Base-by-base conservation (phyloP, 2,888 invertebrate species). In the Coenonympha arcania region DNA sequence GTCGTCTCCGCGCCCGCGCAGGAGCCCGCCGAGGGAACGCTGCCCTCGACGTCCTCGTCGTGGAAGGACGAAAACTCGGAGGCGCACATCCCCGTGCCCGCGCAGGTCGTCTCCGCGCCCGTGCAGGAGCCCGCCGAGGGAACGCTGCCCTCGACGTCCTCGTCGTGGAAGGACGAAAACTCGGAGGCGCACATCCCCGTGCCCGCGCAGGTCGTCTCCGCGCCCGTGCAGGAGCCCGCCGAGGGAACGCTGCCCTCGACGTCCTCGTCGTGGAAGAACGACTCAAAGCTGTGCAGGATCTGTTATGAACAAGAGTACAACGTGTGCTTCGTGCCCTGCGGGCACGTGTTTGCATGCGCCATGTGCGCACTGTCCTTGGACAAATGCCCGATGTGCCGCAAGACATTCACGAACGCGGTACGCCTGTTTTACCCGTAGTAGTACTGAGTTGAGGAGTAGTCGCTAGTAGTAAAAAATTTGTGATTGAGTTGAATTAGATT, bases 301-400 rank as follows among this genome's bases (percentile, higher is more conserved):
- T 98, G 98, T 81, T 95, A 92, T 84, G 92, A 90, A 52, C 92
- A 92, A 68, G 95, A 96, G 80, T 90, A 94, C 63, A 93, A 93
- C 61, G 93, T 97, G 55, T 93, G 95, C 63, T 97, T 98, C 85
- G 88, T 98, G 66, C 98, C 98, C 41, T 98, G 98, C 82, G 95
- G 96, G 58, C 98, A 98, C 86, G 92, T 97, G 66, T 93, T 96
- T 48, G 93, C 96, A 43, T 98, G 98, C 84, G 92, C 93, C 47
- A 92, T 93, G 68, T 98, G 98, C 88, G 95, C 96, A 31, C 90
- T 95, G 18, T 92, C 94, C 47, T 90, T 96, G 50, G 90, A 91
- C 62, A 91, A 90, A 64, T 98, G 98, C 79, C 95, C 96, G 31
- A 90, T 97, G 65, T n/a, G n/a, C n/a, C n/a, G n/a, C n/a, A n/a